A percentile compares a stretch with the other conserved stretches of the same genome.
These are phyloP conservation scores for Helogale parvula DNA, from an alignment of 2,113 vertebrate genomes.

Conservation along the genomic window DNA sequence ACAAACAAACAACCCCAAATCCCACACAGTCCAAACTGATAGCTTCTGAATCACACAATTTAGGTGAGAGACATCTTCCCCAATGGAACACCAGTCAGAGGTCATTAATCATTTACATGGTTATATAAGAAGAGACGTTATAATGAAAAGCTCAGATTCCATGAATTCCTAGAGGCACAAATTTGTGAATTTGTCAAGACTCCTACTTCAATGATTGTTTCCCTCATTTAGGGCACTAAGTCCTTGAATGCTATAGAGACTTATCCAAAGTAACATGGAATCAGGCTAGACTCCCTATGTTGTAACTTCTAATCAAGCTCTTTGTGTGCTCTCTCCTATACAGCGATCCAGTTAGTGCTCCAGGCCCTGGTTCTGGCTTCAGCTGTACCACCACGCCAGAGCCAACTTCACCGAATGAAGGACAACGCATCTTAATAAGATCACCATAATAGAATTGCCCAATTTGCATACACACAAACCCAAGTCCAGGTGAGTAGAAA, in stretches of 20 bases:
- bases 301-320: neutral
- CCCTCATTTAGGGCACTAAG: neutral
- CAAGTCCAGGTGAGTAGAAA: neutral
- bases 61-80: conserved; percentile 52
- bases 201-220: neutral
- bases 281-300: neutral
- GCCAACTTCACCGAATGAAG: neutral
- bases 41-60: conserved; percentile 52
- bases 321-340: neutral
- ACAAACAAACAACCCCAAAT: neutral
- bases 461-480: neutral
- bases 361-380: neutral
- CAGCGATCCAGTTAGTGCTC: neutral
- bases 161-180: conserved; percentile 46
- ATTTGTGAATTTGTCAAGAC: neutral
- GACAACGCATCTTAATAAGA: neutral
- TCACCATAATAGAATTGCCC: neutral
- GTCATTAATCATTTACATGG: conserved; percentile 47
- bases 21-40: neutral
- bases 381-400: neutral
- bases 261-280: neutral
- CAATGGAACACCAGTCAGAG: conserved; percentile 40
- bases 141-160: conserved; percentile 67
- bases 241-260: neutral
- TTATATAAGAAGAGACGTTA: conserved; percentile 67